Conservation (phyloP, 30 jellyfish, hydroid and myxozoan genomes). For the Aurelia aurita region DNA sequence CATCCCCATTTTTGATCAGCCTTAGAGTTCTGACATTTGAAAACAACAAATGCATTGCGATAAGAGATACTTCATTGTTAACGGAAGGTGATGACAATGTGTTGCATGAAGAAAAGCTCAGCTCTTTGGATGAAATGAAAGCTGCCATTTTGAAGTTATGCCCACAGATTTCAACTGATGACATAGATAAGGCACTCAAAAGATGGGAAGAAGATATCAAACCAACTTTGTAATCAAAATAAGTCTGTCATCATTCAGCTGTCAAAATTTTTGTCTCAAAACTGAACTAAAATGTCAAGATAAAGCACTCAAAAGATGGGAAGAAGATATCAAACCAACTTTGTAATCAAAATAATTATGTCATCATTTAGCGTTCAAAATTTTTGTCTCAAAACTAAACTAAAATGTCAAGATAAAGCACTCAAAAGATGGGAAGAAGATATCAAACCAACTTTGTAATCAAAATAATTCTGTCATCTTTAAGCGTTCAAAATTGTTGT, state of each 20-base stretch:
- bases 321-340: conserved; percentile 2
- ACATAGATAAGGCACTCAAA: background rate
- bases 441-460: too few species aligned
- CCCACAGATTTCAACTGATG: background rate
- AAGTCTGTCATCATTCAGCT: too few species aligned
- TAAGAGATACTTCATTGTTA: background rate
- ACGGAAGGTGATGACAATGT: conserved; percentile 3
- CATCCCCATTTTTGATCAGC: conserved; percentile 16
- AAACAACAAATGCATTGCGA: background rate
- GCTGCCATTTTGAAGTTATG: background rate
- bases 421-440: too few species aligned
- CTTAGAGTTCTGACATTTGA: background rate
- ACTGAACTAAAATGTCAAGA: too few species aligned
- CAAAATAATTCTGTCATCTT: too few species aligned
- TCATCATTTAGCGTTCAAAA: too few species aligned
- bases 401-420: too few species aligned
- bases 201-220: conserved; percentile 10
- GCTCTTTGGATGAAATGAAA: background rate
- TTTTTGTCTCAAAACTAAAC: too few species aligned
- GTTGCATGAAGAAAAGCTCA: background rate
- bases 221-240: background rate
- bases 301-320: background rate
- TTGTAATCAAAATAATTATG: background rate
- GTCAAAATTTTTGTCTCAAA: too few species aligned
- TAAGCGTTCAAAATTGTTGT: too few species aligned